A percentile compares a stretch with the other conserved stretches of the same genome.
Evolutionary conservation across 2,797 vertebrate genomes (phyloP).

Genomic region (Phylloscopus collybita): DNA sequence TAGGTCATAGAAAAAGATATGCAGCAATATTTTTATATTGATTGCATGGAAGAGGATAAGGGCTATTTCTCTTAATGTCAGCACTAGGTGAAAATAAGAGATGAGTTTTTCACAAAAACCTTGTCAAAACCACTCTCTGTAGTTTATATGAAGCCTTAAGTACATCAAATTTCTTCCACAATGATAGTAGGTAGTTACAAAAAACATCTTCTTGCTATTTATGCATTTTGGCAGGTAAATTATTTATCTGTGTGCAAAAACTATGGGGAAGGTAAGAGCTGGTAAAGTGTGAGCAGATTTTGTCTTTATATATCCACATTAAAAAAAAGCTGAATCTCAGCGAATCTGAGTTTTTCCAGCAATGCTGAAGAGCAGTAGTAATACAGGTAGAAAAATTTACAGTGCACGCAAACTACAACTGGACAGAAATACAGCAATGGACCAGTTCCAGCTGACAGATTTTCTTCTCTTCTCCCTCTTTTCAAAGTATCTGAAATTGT

Average conservation of each 20-base stretch:
- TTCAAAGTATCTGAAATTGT: neutral
- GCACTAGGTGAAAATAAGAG: neutral
- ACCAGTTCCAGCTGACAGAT: neutral
- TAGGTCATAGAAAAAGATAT: neutral
- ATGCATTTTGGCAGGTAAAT: neutral
- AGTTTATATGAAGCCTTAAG: neutral
- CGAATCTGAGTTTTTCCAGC: neutral
- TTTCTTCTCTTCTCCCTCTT: neutral
- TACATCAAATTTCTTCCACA: neutral
- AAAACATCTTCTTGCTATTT: neutral
- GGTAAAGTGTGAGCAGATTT: neutral
- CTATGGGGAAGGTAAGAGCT: neutral
- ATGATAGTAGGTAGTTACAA: neutral
- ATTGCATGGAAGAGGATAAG: neutral
- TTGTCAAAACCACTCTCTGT: neutral
- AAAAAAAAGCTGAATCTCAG: neutral
- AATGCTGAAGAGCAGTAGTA: neutral
- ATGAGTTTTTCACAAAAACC: neutral
- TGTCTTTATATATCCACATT: neutral
- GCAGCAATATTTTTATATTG: neutral
- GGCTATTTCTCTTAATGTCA: neutral
- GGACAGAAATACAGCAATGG: neutral
- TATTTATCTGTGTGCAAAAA: neutral
- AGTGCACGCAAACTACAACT: neutral
- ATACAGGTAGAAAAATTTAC: neutral